A percentile compares a stretch with the other conserved stretches of the same genome.
phyloP scores from a whole-genome alignment of 2,888 invertebrate genomes.

The Cephus sareptanus region DNA sequence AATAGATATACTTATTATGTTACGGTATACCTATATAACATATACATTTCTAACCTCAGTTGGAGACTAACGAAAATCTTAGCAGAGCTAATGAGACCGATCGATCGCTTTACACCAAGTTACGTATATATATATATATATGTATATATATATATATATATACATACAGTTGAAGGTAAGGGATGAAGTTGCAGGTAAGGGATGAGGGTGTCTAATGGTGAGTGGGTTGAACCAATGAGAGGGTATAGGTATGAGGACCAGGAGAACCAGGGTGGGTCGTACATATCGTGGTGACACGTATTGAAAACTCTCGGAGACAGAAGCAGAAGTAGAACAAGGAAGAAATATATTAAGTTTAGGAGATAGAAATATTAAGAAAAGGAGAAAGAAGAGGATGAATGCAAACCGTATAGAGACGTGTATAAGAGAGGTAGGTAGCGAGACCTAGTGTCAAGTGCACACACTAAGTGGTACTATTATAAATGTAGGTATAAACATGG shows the following conservation, averaged over 20 bases:
- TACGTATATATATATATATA: too few relatives aligned
- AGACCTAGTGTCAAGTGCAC: neutral
- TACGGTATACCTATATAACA: neutral
- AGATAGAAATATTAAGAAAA: neutral
- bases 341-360: neutral
- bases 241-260: neutral
- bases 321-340: neutral
- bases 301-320: neutral
- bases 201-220: neutral
- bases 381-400: neutral
- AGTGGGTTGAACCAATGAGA: neutral
- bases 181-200: too few relatives aligned
- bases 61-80: neutral
- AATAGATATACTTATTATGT: neutral
- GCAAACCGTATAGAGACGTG: neutral
- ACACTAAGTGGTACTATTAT: slow-evolving; percentile 13
- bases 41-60: neutral
- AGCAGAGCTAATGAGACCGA: neutral
- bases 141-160: too few relatives aligned
- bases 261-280: neutral
- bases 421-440: neutral
- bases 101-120: neutral
- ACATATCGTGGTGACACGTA: neutral
- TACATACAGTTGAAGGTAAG: too few relatives aligned
- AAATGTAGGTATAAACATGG: slow-evolving; percentile 27